phyloP scores from a whole-genome alignment of 2,113 vertebrate species.

The Psittacus erithacus region DNA sequence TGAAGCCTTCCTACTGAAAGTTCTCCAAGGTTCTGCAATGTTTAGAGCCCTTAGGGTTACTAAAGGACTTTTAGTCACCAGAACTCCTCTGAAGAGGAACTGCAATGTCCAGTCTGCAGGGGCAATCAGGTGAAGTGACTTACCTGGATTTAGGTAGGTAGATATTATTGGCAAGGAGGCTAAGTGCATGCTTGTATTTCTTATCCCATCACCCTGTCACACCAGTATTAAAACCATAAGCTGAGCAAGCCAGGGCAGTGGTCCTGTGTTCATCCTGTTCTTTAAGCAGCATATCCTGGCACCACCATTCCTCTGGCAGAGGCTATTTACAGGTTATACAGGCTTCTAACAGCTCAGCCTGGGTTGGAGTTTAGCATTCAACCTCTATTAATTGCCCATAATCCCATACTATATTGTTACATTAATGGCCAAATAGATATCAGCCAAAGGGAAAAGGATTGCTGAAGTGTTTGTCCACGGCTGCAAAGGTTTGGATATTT shows the following conservation, averaged over 20 bases:
- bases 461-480: not conserved
- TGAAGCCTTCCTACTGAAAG: not conserved
- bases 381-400: not conserved
- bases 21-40: accelerated
- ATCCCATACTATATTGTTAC: not conserved
- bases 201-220: not conserved
- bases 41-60: not conserved
- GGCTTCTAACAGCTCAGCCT: not conserved
- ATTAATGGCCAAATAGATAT: not conserved
- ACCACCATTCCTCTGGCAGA: not conserved
- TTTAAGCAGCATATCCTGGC: not conserved
- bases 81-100: not conserved
- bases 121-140: not conserved
- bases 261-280: not conserved
- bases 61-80: not conserved
- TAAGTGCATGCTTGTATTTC: accelerated
- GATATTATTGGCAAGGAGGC: not conserved
- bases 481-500: not conserved
- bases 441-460: not conserved
- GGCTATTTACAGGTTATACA: not conserved
- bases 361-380: not conserved
- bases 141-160: not conserved
- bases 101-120: accelerated
- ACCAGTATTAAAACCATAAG: not conserved
- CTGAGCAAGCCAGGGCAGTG: not conserved